Conservation (phyloP, 2,113 vertebrate species). For the Hemicordylus capensis region DNA sequence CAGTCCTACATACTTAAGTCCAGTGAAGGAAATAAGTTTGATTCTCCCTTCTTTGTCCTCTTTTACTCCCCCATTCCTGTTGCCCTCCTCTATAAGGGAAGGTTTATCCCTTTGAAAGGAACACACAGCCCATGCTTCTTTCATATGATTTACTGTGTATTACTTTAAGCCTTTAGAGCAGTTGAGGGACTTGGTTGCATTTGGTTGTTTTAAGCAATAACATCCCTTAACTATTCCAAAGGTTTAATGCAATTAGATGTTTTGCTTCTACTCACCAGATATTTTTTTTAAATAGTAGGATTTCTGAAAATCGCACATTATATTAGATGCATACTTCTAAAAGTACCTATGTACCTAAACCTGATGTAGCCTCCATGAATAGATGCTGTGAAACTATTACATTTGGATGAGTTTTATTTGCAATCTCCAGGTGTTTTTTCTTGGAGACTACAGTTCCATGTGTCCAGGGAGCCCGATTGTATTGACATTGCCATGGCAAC, state of each 20-base stretch:
- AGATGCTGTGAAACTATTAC: slow-evolving; percentile 5
- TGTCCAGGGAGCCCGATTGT: slow-evolving; percentile 19
- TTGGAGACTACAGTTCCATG: slow-evolving; percentile 47
- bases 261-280: neutral
- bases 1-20: neutral
- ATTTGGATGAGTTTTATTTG: slow-evolving; percentile 24
- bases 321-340: neutral
- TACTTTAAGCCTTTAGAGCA: neutral
- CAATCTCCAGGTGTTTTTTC: slow-evolving; percentile 58
- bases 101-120: neutral
- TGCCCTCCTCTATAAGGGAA: neutral
- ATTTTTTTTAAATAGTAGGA: neutral
- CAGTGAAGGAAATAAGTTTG: neutral
- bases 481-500: slow-evolving; percentile 73
- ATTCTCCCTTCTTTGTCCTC: neutral
- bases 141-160: neutral
- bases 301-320: neutral
- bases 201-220: neutral
- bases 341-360: neutral
- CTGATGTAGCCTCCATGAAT: neutral
- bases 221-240: neutral
- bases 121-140: rapidly evolving
- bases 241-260: neutral
- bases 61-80: neutral
- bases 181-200: neutral